Percentiles rank a stretch among this genome's conserved stretches.
Conservation (phyloP, 2,888 invertebrate species). For the Drosophila kanekoi region DNA sequence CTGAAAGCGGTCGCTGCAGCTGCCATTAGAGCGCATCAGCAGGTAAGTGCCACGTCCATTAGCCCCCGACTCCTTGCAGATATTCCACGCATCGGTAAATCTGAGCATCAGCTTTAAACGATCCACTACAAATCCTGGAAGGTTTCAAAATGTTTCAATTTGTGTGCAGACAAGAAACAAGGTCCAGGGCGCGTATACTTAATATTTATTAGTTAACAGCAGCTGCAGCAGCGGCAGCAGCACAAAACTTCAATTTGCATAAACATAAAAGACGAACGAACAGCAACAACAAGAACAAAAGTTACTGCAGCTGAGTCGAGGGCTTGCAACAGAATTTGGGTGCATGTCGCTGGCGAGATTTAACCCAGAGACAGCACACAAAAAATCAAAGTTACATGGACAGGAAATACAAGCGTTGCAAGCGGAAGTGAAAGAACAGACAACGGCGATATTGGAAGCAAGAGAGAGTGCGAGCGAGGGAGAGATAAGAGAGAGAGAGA, state of each 20-base stretch:
- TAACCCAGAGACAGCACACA: slow-evolving; percentile 71
- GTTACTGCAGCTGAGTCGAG: slow-evolving; percentile 31
- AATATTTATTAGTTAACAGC: slow-evolving; percentile 77
- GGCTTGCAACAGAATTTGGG: slow-evolving; percentile 34
- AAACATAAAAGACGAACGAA: slow-evolving; percentile 75
- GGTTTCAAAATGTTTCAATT: slow-evolving; percentile 62
- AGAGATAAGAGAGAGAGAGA: background rate
- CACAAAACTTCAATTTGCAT: slow-evolving; percentile 78
- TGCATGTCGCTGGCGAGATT: slow-evolving; percentile 64
- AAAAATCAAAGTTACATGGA: slow-evolving; percentile 74
- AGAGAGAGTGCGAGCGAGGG: background rate
- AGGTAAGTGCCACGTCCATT: slow-evolving; percentile 70
- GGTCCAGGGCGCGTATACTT: slow-evolving; percentile 63
- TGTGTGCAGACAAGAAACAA: slow-evolving; percentile 41
- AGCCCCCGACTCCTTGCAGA: background rate
- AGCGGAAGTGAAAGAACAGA: slow-evolving; percentile 54
- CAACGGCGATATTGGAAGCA: slow-evolving; percentile 28
- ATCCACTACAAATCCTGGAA: slow-evolving; percentile 44
- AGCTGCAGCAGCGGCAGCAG: slow-evolving; percentile 39
- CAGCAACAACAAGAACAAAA: slow-evolving; percentile 23
- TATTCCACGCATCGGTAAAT: slow-evolving; percentile 8
- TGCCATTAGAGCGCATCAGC: slow-evolving; percentile 74
- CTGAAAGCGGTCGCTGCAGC: slow-evolving; percentile 66
- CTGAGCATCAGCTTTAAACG: slow-evolving; percentile 24
- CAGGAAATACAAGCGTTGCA: slow-evolving; percentile 51